Evolutionary conservation across 2,888 invertebrate species (phyloP).

Genomic region (Zygaena filipendulae): DNA sequence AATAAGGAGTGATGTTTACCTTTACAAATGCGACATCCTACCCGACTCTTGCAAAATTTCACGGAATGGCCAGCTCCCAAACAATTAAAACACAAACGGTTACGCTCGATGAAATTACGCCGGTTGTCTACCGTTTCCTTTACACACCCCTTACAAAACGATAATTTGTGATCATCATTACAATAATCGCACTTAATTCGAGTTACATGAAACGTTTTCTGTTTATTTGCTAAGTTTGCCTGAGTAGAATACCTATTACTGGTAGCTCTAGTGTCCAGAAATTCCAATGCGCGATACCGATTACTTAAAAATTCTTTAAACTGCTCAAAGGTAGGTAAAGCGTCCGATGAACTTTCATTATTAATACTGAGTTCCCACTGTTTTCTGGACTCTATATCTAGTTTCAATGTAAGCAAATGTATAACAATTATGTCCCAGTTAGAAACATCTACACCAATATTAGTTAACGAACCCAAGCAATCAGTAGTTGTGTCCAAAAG

Average conservation of each 20-base stretch:
- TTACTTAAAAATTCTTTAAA: conserved; percentile 15
- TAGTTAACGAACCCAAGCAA: no score
- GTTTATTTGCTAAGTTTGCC: no score
- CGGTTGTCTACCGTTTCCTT: conserved; percentile 11
- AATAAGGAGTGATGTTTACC: conserved; percentile 17
- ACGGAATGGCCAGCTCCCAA: conserved; percentile 17
- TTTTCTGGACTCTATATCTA: conserved; percentile 15
- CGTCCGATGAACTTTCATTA: conserved; percentile 5
- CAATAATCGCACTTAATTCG: conserved; percentile 19
- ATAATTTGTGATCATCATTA: conserved; percentile 16
- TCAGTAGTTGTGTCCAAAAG: no score
- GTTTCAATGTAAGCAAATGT: conserved; percentile 11
- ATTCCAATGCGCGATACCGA: conserved; percentile 17
- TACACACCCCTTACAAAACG: conserved; percentile 16
- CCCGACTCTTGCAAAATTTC: conserved; percentile 10
- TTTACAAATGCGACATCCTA: conserved; percentile 14
- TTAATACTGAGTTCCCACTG: conserved; percentile 16
- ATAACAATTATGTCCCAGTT: conserved; percentile 19
- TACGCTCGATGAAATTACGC: conserved; percentile 15
- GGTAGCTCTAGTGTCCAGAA: no score
- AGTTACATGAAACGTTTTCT: conserved; percentile 3
- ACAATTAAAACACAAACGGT: conserved; percentile 19
- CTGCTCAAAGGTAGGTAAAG: conserved; percentile 16
- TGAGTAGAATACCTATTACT: no score
- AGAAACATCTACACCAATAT: conserved; percentile 10